phyloP scores from a whole-genome alignment of 2,113 vertebrate species.

The Solea senegalensis region DNA sequence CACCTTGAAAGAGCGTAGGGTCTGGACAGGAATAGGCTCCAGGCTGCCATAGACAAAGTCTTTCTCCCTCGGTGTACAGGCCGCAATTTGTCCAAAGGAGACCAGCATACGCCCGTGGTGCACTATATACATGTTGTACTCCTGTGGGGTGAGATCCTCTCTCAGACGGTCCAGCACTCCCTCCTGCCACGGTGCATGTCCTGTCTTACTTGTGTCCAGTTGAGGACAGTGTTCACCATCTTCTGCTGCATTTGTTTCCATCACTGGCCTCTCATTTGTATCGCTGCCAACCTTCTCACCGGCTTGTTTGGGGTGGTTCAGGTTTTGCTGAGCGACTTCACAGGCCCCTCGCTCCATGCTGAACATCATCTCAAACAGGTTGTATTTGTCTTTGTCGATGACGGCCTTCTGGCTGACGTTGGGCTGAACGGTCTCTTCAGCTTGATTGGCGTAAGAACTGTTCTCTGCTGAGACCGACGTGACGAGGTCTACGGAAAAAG shows the following conservation, averaged over 20 bases:
- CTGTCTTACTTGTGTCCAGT: slow-evolving; percentile 79
- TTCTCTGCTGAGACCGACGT: slow-evolving; percentile 1
- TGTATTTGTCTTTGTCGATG: slow-evolving; percentile 66
- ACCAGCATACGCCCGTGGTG: slow-evolving; percentile 88
- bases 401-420: background rate
- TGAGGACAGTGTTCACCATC: slow-evolving; percentile 76
- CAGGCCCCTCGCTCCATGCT: slow-evolving; percentile 85
- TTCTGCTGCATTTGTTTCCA: slow-evolving; percentile 47
- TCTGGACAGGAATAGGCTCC: slow-evolving; percentile 92
- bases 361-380: slow-evolving; percentile 87
- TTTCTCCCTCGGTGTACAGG: slow-evolving; percentile 89
- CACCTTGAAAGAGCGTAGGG: slow-evolving; percentile 89
- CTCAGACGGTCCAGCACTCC: slow-evolving; percentile 90
- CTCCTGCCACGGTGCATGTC: slow-evolving; percentile 76
- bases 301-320: slow-evolving; percentile 3
- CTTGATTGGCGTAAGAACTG: background rate
- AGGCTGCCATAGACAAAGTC: slow-evolving; percentile 92
- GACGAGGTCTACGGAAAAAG: background rate
- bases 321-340: slow-evolving; percentile 62
- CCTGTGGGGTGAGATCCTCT: slow-evolving; percentile 84
- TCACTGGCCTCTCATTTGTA: slow-evolving; percentile 35
- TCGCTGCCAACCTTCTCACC: slow-evolving; percentile 6
- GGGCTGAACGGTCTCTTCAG: background rate
- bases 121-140: slow-evolving; percentile 86
- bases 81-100: slow-evolving; percentile 89